Evolutionary conservation across 2,888 invertebrate species (phyloP).

Genomic region (Orchestes rusci): DNA sequence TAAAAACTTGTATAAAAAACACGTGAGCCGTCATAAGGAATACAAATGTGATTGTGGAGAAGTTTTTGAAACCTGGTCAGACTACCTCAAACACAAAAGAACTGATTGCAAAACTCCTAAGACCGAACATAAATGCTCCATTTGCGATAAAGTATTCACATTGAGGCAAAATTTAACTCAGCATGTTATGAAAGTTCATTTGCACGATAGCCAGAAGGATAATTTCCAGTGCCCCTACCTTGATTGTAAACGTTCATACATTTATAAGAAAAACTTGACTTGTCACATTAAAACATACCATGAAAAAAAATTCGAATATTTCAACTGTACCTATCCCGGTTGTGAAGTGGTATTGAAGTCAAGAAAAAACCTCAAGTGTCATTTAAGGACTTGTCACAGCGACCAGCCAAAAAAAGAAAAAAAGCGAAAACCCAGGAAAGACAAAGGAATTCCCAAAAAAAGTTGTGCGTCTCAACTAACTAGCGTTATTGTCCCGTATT

Average conservation of each 20-base stretch:
- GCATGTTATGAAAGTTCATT: conserved; percentile 28
- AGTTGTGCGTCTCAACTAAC: conserved; percentile 1
- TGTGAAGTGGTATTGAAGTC: conserved; percentile 15
- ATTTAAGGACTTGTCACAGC: conserved; percentile 28
- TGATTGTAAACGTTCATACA: conserved; percentile 32
- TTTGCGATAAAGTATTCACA: conserved; percentile 32
- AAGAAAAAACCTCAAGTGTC: conserved; percentile 27
- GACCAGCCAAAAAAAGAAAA: conserved; percentile 19
- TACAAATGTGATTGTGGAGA: conserved; percentile 36
- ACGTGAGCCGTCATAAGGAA: conserved; percentile 33
- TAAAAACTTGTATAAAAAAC: conserved; percentile 30
- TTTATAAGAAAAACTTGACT: conserved; percentile 32
- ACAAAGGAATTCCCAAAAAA: conserved; percentile 30
- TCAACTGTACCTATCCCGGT: conserved; percentile 10
- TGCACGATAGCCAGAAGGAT: conserved; percentile 23
- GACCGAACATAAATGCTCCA: conserved; percentile 29
- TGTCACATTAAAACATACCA: conserved; percentile 32
- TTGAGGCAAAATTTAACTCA: conserved; percentile 25
- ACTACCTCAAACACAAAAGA: conserved; percentile 31
- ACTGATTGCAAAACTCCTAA: conserved; percentile 26
- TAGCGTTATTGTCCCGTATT: background rate
- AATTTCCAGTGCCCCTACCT: conserved; percentile 30
- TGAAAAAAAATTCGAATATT: conserved; percentile 23
- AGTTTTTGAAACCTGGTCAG: conserved; percentile 33
- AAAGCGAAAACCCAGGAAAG: conserved; percentile 30